Percentiles rank a stretch among this genome's conserved stretches.
phyloP scores from a whole-genome alignment of 2,113 vertebrate species.

The Semicossyphus pulcher region DNA sequence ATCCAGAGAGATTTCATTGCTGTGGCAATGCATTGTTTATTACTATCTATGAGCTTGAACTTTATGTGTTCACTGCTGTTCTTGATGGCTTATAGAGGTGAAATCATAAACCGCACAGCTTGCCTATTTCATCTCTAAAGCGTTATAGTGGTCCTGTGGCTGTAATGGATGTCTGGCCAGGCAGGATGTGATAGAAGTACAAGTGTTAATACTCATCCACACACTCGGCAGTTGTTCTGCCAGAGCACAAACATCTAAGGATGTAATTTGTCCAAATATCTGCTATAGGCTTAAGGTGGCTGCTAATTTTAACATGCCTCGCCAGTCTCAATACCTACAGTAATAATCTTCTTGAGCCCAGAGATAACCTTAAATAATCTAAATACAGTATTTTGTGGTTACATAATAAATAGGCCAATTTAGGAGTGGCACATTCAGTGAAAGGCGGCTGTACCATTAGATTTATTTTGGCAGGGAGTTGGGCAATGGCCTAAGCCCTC shows the following conservation, averaged over 20 bases:
- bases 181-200: constrained; percentile 7
- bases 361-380: neutral
- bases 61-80: constrained; percentile 26
- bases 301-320: neutral
- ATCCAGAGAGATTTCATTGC: constrained; percentile 20
- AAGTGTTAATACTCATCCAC: neutral
- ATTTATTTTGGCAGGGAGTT: constrained; percentile 1
- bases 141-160: constrained; percentile 23
- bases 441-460: neutral
- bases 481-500: constrained; percentile 6
- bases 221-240: neutral
- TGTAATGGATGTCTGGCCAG: constrained; percentile 15
- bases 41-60: constrained; percentile 15
- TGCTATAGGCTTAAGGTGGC: neutral
- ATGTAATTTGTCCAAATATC: neutral
- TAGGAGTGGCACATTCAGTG: neutral
- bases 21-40: constrained; percentile 36
- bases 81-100: neutral
- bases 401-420: neutral
- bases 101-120: constrained; percentile 22
- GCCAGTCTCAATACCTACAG: neutral
- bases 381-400: constrained; percentile 10
- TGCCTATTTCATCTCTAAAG: constrained; percentile 18
- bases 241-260: constrained; percentile 3
- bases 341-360: neutral